Evolutionary conservation across 2,113 vertebrate species (phyloP), one percentile per base, ranked within the genome.

Genomic region (Sylvia atricapilla): DNA sequence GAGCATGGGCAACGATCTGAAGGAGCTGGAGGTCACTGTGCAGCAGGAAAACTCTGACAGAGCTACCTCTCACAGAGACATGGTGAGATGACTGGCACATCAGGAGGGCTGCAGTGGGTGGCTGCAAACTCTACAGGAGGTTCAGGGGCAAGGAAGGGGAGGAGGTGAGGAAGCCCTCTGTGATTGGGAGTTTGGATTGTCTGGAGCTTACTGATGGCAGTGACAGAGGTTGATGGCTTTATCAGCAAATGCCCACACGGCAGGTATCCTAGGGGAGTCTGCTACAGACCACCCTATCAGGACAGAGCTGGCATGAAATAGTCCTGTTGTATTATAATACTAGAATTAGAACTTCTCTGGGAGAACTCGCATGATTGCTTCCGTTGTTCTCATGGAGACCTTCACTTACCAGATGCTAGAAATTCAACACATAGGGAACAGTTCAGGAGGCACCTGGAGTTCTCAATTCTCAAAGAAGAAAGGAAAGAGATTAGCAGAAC

Each of bases 81-180:
- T 1, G 33, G 63, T 33, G 14, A 46, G 46, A 68, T 52, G 17
- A 31, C 31, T 44, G 44, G 31, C 44, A 86, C 11, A 37, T 14
- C 52, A 22, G 53, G 31, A 86, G 11, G 14, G 37, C 31, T 43
- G 72, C 44, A 68, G 2, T 22, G 27, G 30, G 21, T 22, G 53
- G 14, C 44, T 52, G 15, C 44, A 52, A 33, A 59, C 27, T 8
- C 53, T 44, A 33, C 46, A 52, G 31, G 31, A 58, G 43, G 24
- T 13, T 41, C n/a, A 43, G 70, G 70, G 70, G 70, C 13, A 67
- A 85, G 37, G 37, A 27, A 68, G 22, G 53, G 56, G 37, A 68
- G 17, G 53, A 0, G 0, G 53, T 37, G 22, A 33, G 7, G 6
- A 8, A 37, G 37, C 16, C 53, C 44, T 59, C 13, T 52, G 44